A percentile compares a stretch with the other conserved stretches of the same genome.
Evolutionary conservation across 2,888 invertebrate species (phyloP).

Genomic region (Synanthedon tipuliformis): DNA sequence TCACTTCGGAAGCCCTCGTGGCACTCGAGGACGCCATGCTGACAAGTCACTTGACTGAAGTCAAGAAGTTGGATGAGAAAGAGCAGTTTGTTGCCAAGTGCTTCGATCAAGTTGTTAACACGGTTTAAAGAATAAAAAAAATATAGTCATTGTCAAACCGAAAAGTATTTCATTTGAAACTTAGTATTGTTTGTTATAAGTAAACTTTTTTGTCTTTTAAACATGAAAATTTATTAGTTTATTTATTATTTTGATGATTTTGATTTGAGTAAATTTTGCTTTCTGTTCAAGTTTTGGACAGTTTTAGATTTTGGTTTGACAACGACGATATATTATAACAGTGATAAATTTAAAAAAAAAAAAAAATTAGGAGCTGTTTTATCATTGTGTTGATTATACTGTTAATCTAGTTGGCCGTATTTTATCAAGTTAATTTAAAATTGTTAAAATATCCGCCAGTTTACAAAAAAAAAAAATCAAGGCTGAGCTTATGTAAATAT

Average conservation of each 20-base stretch:
- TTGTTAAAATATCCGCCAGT: constrained; percentile 3
- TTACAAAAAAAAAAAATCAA: not conserved
- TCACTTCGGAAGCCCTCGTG: constrained; percentile 72
- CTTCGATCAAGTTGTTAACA: constrained; percentile 73
- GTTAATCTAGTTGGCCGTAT: constrained; percentile 16
- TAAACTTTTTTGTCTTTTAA: no score
- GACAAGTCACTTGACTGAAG: constrained; percentile 41
- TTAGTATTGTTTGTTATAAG: no score
- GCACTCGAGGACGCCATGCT: constrained; percentile 70
- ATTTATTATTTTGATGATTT: no score
- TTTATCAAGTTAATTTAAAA: constrained; percentile 10
- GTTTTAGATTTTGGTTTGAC: no score
- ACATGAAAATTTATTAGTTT: no score
- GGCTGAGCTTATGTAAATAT: not conserved
- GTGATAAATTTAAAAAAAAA: no score
- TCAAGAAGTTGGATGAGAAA: constrained; percentile 57
- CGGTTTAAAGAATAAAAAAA: constrained; percentile 29
- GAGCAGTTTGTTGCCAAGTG: constrained; percentile 74
- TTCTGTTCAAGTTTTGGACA: no score
- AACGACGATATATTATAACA: not conserved
- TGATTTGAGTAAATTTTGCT: no score
- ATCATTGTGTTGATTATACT: not conserved
- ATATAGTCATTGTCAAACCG: not conserved
- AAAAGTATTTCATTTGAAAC: not conserved
- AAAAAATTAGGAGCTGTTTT: no score